Base-by-base conservation (phyloP, 1,140 invertebrate species). In the Lanistes nyassanus region DNA sequence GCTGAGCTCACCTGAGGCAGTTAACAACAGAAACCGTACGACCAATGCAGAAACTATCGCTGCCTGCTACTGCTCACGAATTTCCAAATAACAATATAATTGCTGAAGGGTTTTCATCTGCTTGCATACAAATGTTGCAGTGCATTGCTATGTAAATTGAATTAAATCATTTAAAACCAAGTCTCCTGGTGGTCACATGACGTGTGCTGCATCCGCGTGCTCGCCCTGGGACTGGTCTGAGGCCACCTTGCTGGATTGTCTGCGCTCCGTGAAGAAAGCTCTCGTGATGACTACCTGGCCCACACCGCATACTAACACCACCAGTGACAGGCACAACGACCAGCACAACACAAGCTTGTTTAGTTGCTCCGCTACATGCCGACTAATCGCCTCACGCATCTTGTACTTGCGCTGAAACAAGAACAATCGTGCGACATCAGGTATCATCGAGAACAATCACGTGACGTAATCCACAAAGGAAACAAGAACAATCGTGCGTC, bases 321-420 rank as follows among this genome's bases (percentile, higher is more conserved):
- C 93, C 0, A 94, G 73, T 26, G 96, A 96, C 89, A 99, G 97
- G 75, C 94, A 91, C 13, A 96, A 87, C 0, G 97, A 97, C 96
- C 96, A 99, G 90, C 93, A 93, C 80, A 96, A 91, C 0, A 99
- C 97, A 81, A 94, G 92, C 87, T 96, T 94, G 85, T 98, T 98
- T 23, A 99, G 90, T 89, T 97, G 95, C 90, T 99, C 98, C 0
- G 97, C 98, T 60, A 96, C 90, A 88, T 98, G 98, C 53, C 97
- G 93, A 42, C 97, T 93, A 87, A 98, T 96, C 11, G 97, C 94
- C 91, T 99, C 98, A 67, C 95, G 92, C 74, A 99, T 89, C 73
- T 97, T 92, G 89, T 99, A 97, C 90, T 99, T 96, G 23, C 97
- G 98, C 92, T 99, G 97, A 26, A 55, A 53, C 47, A 53, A 3